Percentiles rank a stretch among this genome's conserved stretches.
Evolutionary conservation across 92 coral and sea anemone genomes (phyloP).

Genomic region (Palythoa caribaeorum): DNA sequence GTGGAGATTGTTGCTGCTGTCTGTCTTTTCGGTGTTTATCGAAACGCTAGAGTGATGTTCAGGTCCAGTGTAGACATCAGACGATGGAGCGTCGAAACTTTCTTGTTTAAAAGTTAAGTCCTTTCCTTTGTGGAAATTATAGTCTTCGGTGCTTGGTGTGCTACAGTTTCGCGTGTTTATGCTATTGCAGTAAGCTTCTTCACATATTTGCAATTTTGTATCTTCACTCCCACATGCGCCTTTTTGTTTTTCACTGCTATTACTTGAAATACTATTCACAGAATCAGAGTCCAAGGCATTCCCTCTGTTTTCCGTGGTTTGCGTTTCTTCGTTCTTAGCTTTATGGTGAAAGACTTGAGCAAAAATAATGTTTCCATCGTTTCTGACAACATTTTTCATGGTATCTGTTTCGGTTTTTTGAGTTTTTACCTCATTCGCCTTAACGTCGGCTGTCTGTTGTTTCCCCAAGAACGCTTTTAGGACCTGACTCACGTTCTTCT

Average conservation of each 20-base stretch:
- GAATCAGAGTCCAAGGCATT: constrained; percentile 2
- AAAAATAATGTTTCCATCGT: constrained; percentile 1
- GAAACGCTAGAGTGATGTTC: too few species aligned
- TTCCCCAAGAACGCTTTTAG: constrained; percentile 55
- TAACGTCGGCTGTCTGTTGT: constrained; percentile 19
- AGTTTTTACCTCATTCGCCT: not conserved
- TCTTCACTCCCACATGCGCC: not conserved
- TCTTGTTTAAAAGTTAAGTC: not conserved
- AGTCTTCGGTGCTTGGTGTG: constrained; percentile 41
- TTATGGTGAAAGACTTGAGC: constrained; percentile 17
- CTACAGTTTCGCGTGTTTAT: not conserved
- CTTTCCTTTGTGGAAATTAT: constrained; percentile 13
- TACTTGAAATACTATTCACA: not conserved
- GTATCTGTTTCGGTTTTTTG: constrained; percentile 5
- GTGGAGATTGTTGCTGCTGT: not conserved
- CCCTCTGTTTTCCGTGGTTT: not conserved
- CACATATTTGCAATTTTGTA: not conserved
- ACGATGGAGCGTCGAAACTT: not conserved
- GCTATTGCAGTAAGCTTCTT: not conserved
- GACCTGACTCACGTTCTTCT: constrained; percentile 65
- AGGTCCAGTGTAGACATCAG: too few species aligned
- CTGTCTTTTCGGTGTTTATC: not conserved
- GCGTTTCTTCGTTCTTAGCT: constrained; percentile 18
- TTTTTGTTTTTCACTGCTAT: not conserved
- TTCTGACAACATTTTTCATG: not conserved